Evolutionary conservation across 2,113 vertebrate species (phyloP), one percentile per base, ranked within the genome.

Genomic region (Tympanuchus pallidicinctus): DNA sequence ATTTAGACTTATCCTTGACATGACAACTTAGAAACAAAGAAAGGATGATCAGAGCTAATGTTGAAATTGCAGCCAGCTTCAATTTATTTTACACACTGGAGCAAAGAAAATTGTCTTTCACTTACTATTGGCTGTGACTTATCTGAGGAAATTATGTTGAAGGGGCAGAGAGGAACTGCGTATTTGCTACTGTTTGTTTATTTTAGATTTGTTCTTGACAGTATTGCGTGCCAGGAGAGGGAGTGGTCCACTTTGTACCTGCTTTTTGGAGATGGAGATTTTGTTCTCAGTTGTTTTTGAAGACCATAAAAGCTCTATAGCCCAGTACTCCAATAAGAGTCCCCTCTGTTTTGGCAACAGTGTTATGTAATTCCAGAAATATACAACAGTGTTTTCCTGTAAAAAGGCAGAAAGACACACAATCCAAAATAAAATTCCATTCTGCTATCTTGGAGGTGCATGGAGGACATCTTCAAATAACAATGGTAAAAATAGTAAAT

Each of bases 141-240:
- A 21, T 50, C 22, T 74, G 27, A 87, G 67, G 43, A 72, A 93
- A 60, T 47, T 64, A 4, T 32, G 13, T 28, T 64, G 42, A 74
- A 8, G 56, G 32, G 59, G 47, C 10, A 47, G 11, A 45, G 36
- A 45, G 54, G 8, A 86, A 75, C 81, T 78, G 10, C 19, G 0
- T 74, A 34, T 64, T 74, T 83, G 22, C 34, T 7, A 42, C 52
- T 27, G 14, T 38, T 87, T 18, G 7, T 38, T 82, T 91, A n/a
- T 71, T 94, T 82, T 72, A 71, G 65, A 75, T 93, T 82, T 85
- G 22, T 91, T 28, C 28, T 76, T 87, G 19, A 61, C 36, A 47
- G 10, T 82, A 56, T 24, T 82, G 42, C 20, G 5, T 87, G 80
- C 64, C 24, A 28, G 48, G 4, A 36, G 30, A 78, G 69, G 61